Evolutionary conservation across 2,888 invertebrate species (phyloP), one percentile per base, ranked within the genome.

Genomic region (Nipponacmea schrenckii): DNA sequence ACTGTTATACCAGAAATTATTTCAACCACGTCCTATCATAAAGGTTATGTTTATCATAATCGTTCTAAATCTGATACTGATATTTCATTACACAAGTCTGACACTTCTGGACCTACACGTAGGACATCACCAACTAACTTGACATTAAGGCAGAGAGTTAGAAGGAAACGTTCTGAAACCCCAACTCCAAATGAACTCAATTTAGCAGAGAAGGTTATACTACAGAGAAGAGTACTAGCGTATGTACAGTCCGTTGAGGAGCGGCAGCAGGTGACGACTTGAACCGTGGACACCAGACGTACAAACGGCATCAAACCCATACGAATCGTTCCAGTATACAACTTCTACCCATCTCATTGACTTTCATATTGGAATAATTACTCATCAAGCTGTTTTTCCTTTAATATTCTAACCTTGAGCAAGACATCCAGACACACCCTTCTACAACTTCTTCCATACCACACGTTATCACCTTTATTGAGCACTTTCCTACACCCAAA

Each of bases 201-300:
- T 62, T 67, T 71, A 26, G 71, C 71, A 15, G 62, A 71, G 63
- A 67, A 71, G 48, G 71, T 71, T 27, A 67, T 71, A 24, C 48
- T 71, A 46, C 67, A 66, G 50, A 67, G 71, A 17, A 56, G 67
- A 17, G 71, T 71, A 12, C 46, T 71, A 62, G 71, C 71, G 1
- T 45, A 45, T 27, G 45, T 46, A 12, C 48, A 48, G 26, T 27
- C 67, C 14, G 27, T 67, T 24, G 48, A 67, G 20, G 48, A 20
- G 27, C 39, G 39, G 10, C 39, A 39, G 39, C 27, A 67, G 67
- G 67, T 67, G 27, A 20, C 39, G 45, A 24, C 24, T 20, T 64
- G n/a, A 44, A n/a, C n/a, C n/a, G 14, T 17, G 44, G 39, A 66
- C 31, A 31, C 39, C 66, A 66, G 45, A 66, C 66, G 66, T 45